These are phyloP conservation scores for Synergus gifuensis DNA, from an alignment of 2,888 invertebrate genomes.

Conservation along the genomic window DNA sequence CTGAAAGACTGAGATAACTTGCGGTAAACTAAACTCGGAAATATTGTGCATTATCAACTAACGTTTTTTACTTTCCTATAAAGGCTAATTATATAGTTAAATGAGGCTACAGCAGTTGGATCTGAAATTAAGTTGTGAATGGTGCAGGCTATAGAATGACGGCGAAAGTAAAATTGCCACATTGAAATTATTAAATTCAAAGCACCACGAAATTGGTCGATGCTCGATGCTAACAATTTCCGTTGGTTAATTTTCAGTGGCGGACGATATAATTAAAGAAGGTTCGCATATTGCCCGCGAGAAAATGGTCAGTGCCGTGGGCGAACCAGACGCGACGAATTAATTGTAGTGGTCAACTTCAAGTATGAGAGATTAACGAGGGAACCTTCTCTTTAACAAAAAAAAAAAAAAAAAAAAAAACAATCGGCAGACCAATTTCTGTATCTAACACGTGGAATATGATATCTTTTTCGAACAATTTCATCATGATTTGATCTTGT, in stretches of 20 bases:
- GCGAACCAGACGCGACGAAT: constrained; percentile 14
- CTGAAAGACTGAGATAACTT: no score
- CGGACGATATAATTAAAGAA: constrained; percentile 34
- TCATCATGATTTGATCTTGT: background rate
- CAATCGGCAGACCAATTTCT: no score
- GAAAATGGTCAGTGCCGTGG: constrained; percentile 28
- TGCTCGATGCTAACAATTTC: constrained; percentile 21
- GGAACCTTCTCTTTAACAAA: background rate
- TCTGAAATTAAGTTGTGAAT: constrained; percentile 42
- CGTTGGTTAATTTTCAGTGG: constrained; percentile 25
- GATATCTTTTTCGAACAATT: background rate
- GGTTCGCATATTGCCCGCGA: constrained; percentile 19
- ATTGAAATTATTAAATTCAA: constrained; percentile 37
- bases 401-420: background rate
- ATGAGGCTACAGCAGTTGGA: constrained; percentile 13
- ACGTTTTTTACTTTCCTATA: background rate
- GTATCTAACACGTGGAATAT: background rate
- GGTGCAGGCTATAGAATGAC: constrained; percentile 27
- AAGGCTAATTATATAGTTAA: background rate
- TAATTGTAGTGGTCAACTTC: constrained; percentile 27
- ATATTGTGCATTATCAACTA: background rate
- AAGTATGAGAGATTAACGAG: constrained; percentile 31
- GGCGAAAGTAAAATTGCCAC: constrained; percentile 50
- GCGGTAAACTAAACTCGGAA: background rate
- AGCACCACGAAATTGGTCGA: constrained; percentile 31